Conservation (phyloP, 2,113 vertebrate genomes). For the Vidua macroura region DNA sequence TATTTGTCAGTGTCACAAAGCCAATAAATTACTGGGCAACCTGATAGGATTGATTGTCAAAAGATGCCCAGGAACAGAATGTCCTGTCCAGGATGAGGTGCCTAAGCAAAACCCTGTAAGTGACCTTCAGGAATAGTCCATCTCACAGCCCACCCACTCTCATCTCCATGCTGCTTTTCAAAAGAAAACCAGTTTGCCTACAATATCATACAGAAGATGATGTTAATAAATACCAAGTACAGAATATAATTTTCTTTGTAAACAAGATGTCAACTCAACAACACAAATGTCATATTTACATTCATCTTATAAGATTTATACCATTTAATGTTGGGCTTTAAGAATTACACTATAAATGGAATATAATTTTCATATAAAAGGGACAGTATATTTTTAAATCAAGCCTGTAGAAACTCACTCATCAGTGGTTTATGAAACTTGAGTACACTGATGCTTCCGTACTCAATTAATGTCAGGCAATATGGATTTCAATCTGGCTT, state of each 20-base stretch:
- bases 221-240: constrained; percentile 54
- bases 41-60: constrained; percentile 12
- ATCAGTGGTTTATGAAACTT: constrained; percentile 71
- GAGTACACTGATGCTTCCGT: constrained; percentile 66
- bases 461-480: constrained; percentile 82
- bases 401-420: constrained; percentile 67
- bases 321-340: constrained; percentile 63
- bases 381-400: constrained; percentile 68
- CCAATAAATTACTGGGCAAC: constrained; percentile 10
- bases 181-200: constrained; percentile 23
- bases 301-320: constrained; percentile 73
- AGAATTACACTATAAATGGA: constrained; percentile 68
- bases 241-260: constrained; percentile 67
- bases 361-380: constrained; percentile 65
- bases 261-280: constrained; percentile 56
- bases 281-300: constrained; percentile 67
- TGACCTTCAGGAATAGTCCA: not conserved
- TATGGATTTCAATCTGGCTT: constrained; percentile 83
- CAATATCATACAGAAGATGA: constrained; percentile 24
- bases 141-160: not conserved
- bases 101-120: not conserved
- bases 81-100: not conserved
- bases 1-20: constrained; percentile 28
- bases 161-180: not conserved
- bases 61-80: constrained; percentile 1